A percentile compares a stretch with the other conserved stretches of the same genome.
Evolutionary conservation across 92 coral and sea anemone genomes (phyloP).

Genomic region (Parazoanthus atlanticus): DNA sequence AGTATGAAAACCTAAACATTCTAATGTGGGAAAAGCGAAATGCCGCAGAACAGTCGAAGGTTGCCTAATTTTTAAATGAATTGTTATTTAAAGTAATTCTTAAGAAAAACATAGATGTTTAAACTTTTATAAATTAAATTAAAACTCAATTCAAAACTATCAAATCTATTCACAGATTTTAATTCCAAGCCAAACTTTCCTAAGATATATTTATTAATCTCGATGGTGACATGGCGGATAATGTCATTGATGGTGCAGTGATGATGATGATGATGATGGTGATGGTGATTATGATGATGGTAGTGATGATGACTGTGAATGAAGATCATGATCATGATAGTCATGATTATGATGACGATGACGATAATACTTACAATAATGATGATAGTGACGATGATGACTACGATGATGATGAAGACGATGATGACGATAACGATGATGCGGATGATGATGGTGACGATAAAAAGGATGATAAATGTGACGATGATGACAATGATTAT

Average conservation of each 20-base stretch:
- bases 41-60: too few species aligned
- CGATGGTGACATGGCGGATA: too few species aligned
- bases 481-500: not conserved
- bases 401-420: not conserved
- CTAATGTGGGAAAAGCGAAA: too few species aligned
- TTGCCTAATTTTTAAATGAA: too few species aligned
- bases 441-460: not conserved
- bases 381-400: not conserved
- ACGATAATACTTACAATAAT: not conserved
- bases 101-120: too few species aligned
- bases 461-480: not conserved
- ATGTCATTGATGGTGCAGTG: not conserved
- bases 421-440: not conserved
- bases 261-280: not conserved
- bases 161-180: too few species aligned
- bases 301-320: not conserved
- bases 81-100: too few species aligned
- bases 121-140: too few species aligned
- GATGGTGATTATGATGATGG: not conserved
- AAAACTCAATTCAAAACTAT: too few species aligned
- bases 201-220: too few species aligned
- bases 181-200: too few species aligned
- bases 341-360: not conserved
- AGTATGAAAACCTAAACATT: too few species aligned
- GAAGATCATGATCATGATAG: not conserved